These are phyloP conservation scores for Brachionus rubens DNA, from an alignment of 1,140 invertebrate species.

Conservation along the genomic window DNA sequence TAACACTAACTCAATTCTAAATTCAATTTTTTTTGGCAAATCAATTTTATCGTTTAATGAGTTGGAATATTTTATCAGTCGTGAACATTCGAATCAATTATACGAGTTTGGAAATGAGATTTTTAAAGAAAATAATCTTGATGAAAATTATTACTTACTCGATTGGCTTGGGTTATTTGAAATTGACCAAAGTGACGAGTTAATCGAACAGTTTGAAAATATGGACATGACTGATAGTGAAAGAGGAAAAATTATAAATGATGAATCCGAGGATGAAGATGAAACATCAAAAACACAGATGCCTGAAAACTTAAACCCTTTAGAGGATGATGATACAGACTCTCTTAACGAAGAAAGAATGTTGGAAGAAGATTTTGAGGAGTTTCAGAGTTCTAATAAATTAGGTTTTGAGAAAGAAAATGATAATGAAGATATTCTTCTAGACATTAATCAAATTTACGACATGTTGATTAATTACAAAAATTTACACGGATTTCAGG, in stretches of 20 bases:
- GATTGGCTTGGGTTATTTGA: too few species aligned
- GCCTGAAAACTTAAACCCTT: background rate
- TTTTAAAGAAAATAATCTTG: too few species aligned
- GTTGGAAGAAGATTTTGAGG: background rate
- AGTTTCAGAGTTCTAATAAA: background rate
- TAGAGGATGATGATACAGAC: background rate
- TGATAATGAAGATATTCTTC: background rate
- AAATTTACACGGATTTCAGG: background rate
- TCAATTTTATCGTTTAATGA: background rate
- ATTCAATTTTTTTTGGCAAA: background rate
- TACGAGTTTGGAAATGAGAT: too few species aligned
- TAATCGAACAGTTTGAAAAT: background rate
- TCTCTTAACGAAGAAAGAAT: background rate
- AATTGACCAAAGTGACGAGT: background rate
- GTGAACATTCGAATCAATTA: background rate
- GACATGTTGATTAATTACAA: background rate
- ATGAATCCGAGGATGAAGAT: background rate
- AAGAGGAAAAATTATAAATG: background rate
- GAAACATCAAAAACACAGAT: background rate
- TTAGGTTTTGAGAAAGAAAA: background rate
- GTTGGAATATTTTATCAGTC: background rate
- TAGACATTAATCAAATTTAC: background rate
- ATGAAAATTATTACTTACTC: too few species aligned
- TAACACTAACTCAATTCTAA: background rate
- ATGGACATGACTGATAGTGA: background rate